Percentiles rank a stretch among this genome's conserved stretches.
These are phyloP conservation scores for Armadillidium nasatum DNA, from an alignment of 1,140 invertebrate genomes.

Conservation along the genomic window DNA sequence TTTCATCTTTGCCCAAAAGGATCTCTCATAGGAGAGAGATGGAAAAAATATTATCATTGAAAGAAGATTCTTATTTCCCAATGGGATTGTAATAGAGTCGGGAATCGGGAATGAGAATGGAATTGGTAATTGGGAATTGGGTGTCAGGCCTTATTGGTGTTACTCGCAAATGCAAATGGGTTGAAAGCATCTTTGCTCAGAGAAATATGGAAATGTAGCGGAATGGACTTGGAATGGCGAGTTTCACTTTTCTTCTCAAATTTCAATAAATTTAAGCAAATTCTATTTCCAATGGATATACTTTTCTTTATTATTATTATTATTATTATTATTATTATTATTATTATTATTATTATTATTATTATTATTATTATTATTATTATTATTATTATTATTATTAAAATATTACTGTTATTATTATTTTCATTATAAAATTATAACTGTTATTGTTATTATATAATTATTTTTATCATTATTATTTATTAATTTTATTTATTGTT, in stretches of 20 bases:
- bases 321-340: background rate
- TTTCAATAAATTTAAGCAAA: conserved; percentile 4
- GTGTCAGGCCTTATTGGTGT: conserved; percentile 1
- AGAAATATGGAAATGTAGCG: background rate
- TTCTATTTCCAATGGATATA: background rate
- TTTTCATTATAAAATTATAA: background rate
- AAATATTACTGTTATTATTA: background rate
- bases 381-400: background rate
- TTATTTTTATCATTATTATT: background rate
- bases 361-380: background rate
- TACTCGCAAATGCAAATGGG: conserved; percentile 9
- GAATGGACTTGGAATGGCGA: background rate
- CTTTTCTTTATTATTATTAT: background rate
- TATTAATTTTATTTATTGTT: no score
- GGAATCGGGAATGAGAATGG: conserved; percentile 7
- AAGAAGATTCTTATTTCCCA: background rate
- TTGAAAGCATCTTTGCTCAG: background rate
- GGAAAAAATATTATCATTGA: background rate
- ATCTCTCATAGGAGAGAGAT: no score
- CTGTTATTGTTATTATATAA: background rate
- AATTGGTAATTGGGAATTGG: conserved; percentile 10
- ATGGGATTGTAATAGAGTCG: background rate
- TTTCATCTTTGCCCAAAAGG: no score
- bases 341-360: background rate
- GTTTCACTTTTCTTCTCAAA: background rate